Base-by-base conservation (phyloP, 2,797 vertebrate species). In the Enteromius mattozi region DNA sequence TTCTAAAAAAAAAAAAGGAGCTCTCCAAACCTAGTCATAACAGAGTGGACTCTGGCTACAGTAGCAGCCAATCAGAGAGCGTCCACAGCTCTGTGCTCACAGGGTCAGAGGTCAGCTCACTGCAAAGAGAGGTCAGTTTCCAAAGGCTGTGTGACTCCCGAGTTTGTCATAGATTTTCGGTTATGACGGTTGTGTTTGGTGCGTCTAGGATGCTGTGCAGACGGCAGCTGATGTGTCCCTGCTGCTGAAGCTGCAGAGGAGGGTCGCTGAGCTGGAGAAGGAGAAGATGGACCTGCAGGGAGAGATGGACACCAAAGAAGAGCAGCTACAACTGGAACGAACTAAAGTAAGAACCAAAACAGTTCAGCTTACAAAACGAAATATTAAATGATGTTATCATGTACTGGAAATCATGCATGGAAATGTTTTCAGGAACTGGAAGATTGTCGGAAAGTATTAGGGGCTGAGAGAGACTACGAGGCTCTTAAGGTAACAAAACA, bases 241-340 rank as follows among this genome's bases (percentile, higher is more conserved):
- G 83, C 96, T 99, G 90, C 92, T 99, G 90, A 98, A 97, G 92
- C 96, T 99, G 51, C 98, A 99, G 93, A 99, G 95, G 89, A 94
- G 96, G 77, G 95, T 99, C 87, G 95, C 95, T 12, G 97, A 99
- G 54, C 93, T 99, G 90, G 98, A 99, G 92, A 95, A 96, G 83
- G 96, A 98, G 74, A 99, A 98, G 86, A 96, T 96, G 33, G 91
- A 93, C n/a, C 92, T 99, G 84, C 96, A 96, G 90, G 92, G 95
- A 68, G 96, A 97, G 77, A 94, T 98, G 88, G 97, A 98, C 88
- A 95, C 91, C 86, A 97, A 91, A 78, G 97, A 99, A 82, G 97
- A 97, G 47, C 95, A 96, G 80, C 91, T 92, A 68, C 95, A 96
- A n/a, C 94, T 95, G 51, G 94, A 95, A 86, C 96, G 95, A 54